Base-by-base conservation (phyloP, 2,797 vertebrate species). In the Lerista edwardsae region DNA sequence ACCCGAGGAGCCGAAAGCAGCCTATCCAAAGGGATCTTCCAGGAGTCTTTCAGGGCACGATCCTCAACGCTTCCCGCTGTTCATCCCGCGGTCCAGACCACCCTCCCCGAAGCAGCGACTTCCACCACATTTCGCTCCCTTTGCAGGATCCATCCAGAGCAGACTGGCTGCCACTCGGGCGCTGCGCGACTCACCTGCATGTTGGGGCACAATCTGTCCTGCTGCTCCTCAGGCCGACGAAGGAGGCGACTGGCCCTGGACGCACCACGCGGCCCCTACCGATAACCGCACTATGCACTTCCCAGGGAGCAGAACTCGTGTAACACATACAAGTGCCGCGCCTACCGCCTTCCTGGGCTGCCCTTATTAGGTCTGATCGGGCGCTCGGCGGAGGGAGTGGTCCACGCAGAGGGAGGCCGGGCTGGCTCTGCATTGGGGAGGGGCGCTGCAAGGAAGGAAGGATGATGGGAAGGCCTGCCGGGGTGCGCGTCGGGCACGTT, bases 121-220 rank as follows among this genome's bases (percentile, higher is more conserved):
- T 5, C 23, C 55, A 36, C 47, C 47, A 27, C 62, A n/a, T 34
- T 34, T 2, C 11, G 15, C 65, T 15, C 4, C 12, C 31, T 39
- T 19, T 17, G 71, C 3, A 41, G 39, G 19, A 27, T 25, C 3
- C 21, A 27, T 25, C 3, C 21, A 27, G 69, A 21, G 3, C 69
- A 25, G 41, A 5, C 27, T 3, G 39, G 68, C 78, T 15, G 6
- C 67, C 4, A 17, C 7, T 31, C 2, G 31, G 34, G 31, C 31
- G 75, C 75, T 14, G 23, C 34, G 1, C 36, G 2, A 39, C 76
- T 87, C 34, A 87, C 86, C 86, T 87, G 86, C 86, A 87, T 87
- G 29, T 29, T 76, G 62, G 55, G 6, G 6, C 47, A 19, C 10
- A 36, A 23, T 0, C 23, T 5, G 27, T 6, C 6, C 17, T 15